These are phyloP conservation scores for Ashinkailepas kermadecensis DNA, from an alignment of 2,888 invertebrate species.

Conservation along the genomic window DNA sequence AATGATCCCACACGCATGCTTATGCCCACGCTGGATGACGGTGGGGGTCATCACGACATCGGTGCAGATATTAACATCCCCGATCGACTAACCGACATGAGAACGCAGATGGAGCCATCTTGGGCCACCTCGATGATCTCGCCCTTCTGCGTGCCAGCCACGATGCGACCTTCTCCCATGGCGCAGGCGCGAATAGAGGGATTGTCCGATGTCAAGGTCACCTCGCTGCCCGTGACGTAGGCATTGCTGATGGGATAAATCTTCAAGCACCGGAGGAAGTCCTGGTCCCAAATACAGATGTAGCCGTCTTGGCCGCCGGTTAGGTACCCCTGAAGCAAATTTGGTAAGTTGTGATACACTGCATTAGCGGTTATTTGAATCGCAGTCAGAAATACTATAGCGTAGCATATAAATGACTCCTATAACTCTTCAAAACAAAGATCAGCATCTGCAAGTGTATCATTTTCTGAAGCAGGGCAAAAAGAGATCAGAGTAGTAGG, in stretches of 20 bases:
- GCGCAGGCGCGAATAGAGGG: slow-evolving; percentile 27
- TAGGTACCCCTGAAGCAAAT: slow-evolving; percentile 41
- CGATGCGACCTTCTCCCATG: not conserved
- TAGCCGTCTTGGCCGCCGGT: slow-evolving; percentile 45
- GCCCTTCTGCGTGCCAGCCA: slow-evolving; percentile 3
- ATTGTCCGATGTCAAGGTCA: slow-evolving; percentile 30
- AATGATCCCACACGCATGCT: too few relatives aligned
- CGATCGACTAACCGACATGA: not conserved
- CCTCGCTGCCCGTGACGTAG: slow-evolving; percentile 25
- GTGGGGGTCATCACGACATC: too few relatives aligned
- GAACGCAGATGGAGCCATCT: not conserved
- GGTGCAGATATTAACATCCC: too few relatives aligned
- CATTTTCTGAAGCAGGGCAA: too few relatives aligned
- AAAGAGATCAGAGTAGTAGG: too few relatives aligned
- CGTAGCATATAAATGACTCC: too few relatives aligned
- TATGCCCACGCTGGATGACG: too few relatives aligned
- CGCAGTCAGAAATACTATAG: too few relatives aligned
- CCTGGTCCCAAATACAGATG: slow-evolving; percentile 44
- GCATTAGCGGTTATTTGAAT: too few relatives aligned
- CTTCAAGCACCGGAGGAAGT: slow-evolving; percentile 42
- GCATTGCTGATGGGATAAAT: slow-evolving; percentile 41
- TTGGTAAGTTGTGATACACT: too few relatives aligned
- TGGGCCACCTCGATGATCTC: not conserved
- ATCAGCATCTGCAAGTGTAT: too few relatives aligned
- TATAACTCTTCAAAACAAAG: too few relatives aligned